Percentiles rank a stretch among this genome's conserved stretches.
These are phyloP conservation scores for Andrena praecox DNA, from an alignment of 2,888 invertebrate genomes.

Conservation along the genomic window DNA sequence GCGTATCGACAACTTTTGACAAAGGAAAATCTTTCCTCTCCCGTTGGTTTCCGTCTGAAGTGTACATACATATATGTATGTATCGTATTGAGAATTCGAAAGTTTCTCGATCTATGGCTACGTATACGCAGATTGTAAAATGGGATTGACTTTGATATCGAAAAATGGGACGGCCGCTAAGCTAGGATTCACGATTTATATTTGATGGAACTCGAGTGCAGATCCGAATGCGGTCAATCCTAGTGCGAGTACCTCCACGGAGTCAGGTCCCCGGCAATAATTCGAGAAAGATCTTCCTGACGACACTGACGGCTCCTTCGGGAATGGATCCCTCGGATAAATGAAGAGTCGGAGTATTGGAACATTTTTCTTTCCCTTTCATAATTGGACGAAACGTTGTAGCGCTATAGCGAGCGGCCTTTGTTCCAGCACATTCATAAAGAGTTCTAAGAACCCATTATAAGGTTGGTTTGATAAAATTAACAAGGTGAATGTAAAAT, in stretches of 20 bases:
- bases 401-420: not conserved
- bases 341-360: conserved; percentile 63
- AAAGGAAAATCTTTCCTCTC: conserved; percentile 30
- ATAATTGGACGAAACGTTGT: conserved; percentile 20
- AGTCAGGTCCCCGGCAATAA: conserved; percentile 55
- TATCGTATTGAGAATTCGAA: conserved; percentile 58
- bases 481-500: too few species aligned
- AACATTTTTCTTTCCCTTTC: conserved; percentile 27
- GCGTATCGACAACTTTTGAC: conserved; percentile 10
- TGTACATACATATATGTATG: conserved; percentile 71
- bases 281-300: conserved; percentile 69
- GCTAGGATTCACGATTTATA: conserved; percentile 72
- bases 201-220: conserved; percentile 68
- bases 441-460: not conserved
- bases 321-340: conserved; percentile 69
- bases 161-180: conserved; percentile 67
- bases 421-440: conserved; percentile 26
- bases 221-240: conserved; percentile 67
- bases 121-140: conserved; percentile 68
- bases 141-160: conserved; percentile 72
- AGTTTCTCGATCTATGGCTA: conserved; percentile 56
- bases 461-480: too few species aligned
- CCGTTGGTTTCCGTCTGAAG: conserved; percentile 52
- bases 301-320: conserved; percentile 72
- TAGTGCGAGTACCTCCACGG: conserved; percentile 44